These are phyloP conservation scores for Cataglyphis rosenhaueri DNA, from an alignment of 2,888 invertebrate genomes.

Conservation along the genomic window DNA sequence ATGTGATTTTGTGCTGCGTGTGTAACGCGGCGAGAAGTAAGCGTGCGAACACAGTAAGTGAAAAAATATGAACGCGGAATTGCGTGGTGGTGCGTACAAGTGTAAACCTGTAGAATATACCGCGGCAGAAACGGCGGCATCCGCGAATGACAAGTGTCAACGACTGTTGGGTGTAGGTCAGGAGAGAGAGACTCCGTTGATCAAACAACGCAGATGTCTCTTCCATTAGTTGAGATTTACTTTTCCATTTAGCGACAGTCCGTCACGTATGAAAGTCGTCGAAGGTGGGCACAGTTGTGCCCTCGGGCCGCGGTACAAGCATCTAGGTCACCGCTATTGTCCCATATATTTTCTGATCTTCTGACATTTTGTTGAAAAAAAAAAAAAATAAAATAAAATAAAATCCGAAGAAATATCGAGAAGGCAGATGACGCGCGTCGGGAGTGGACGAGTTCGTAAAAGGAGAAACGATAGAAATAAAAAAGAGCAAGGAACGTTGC, in stretches of 20 bases:
- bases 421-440: background rate
- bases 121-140: constrained; percentile 56
- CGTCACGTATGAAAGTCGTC: constrained; percentile 83
- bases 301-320: constrained; percentile 56
- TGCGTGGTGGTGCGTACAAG: constrained; percentile 46
- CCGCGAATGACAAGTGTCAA: constrained; percentile 82
- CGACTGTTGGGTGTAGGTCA: constrained; percentile 84
- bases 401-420: background rate
- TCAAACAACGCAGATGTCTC: constrained; percentile 83
- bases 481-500: background rate
- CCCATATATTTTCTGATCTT: constrained; percentile 69
- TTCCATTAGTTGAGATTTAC: constrained; percentile 84
- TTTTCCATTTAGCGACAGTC: constrained; percentile 84
- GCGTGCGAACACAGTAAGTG: background rate
- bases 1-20: background rate
- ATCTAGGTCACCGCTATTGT: constrained; percentile 72
- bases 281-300: constrained; percentile 62
- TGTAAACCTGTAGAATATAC: constrained; percentile 57
- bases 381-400: background rate
- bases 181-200: constrained; percentile 80
- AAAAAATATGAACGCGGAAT: constrained; percentile 67
- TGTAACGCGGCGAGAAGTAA: background rate
- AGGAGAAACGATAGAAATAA: background rate
- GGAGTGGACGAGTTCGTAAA: background rate
- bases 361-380: constrained; percentile 16